Percentiles rank a stretch among this genome's conserved stretches.
Evolutionary conservation across 2,888 invertebrate species (phyloP).

Genomic region (Drosophila parthenogenetica): DNA sequence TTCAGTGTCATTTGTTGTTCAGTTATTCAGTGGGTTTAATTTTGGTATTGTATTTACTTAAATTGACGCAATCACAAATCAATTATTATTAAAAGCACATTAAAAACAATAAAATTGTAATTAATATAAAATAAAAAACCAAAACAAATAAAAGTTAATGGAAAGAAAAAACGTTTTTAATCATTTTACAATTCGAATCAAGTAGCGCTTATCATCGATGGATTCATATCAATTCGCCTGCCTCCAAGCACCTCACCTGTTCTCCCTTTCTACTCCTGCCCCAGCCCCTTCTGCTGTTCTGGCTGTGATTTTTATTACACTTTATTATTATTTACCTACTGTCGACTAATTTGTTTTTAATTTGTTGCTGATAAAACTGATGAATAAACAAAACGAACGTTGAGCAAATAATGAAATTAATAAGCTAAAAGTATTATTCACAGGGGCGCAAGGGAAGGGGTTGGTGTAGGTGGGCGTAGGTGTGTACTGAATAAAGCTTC

Average conservation of each 20-base stretch:
- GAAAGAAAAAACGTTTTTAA: constrained; percentile 54
- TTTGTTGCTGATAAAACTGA: constrained; percentile 78
- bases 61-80: constrained; percentile 65
- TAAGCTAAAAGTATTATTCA: constrained; percentile 40
- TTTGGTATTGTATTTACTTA: constrained; percentile 42
- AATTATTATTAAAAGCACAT: constrained; percentile 77
- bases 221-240: constrained; percentile 28
- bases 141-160: background rate
- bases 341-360: constrained; percentile 81
- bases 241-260: background rate
- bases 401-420: constrained; percentile 74
- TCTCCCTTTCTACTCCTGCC: too few species aligned
- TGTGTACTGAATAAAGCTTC: constrained; percentile 17
- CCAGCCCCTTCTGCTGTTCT: background rate
- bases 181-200: constrained; percentile 59
- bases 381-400: constrained; percentile 73
- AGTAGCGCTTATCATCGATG: constrained; percentile 59
- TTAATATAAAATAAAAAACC: constrained; percentile 39
- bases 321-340: constrained; percentile 80
- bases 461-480: background rate
- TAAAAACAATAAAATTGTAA: constrained; percentile 76
- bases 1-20: constrained; percentile 11
- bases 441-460: constrained; percentile 6
- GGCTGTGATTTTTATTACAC: constrained; percentile 75
- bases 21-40: constrained; percentile 33